Base-by-base conservation (phyloP, 2,113 vertebrate genomes). In the Salvelinus alpinus region DNA sequence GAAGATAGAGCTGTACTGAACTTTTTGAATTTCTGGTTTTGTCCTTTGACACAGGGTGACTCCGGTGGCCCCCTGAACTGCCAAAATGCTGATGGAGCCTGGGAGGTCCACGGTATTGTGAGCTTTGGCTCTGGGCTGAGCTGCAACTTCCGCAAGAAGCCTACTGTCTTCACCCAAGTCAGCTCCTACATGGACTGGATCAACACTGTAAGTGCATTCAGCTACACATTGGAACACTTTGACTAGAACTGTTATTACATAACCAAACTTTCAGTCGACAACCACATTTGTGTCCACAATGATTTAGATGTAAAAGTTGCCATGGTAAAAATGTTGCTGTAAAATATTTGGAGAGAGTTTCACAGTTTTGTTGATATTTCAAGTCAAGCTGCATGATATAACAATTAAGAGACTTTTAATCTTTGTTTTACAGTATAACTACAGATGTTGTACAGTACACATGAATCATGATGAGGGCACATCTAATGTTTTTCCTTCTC, bases 1-100 rank as follows among this genome's bases (percentile, higher is more conserved):
- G n/a, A 24, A 62, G 18, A 62, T 11, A 24, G 5, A 9, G 59
- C 59, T 62, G n/a, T 9, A 16, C n/a, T 22, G 5, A n/a, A 62
- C 59, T 24, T 62, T 11, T 62, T 24, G 1, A 9, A 9, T 7
- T 22, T 12, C 59, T 24, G 59, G 59, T 62, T 70, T 54, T 73
- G 5, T 79, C 12, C 9, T 77, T 5, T 81, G 71, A 72, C 38
- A 44, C 92, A 98, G 97, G 95, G 96, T 0, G 97, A 99, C 80
- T 98, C 97, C 0, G 97, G 97, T 0, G 96, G 97, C 1, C 96
- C 96, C 1, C 91, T 98, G 92, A 98, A 95, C 93, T 96, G 95
- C 85, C 88, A 90, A 74, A 81, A 60, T 0, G 11, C 74, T 0
- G 86, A 85, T 0, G 91, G 94, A 0, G 0, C 20, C 38, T 98